Evolutionary conservation across 1,140 invertebrate species (phyloP), one percentile per base, ranked within the genome.

Genomic region (Brachionus rotundiformis): DNA sequence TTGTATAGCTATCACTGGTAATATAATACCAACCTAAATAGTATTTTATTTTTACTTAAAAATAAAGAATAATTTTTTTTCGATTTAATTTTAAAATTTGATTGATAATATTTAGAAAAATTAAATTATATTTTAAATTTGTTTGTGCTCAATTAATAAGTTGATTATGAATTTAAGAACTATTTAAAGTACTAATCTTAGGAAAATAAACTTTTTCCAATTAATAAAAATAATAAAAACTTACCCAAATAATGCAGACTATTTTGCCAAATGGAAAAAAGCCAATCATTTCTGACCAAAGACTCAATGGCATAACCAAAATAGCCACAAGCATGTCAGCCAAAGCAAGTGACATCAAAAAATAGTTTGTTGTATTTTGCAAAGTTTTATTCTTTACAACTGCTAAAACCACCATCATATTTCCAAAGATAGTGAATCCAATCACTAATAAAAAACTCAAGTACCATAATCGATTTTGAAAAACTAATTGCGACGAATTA

Each of bases 271-370:
- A 13, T 93, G 86, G 85, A 93, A 93, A 84, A 91, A 91, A 93
- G 8, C 44, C 93, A 84, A 93, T 88, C 88, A 94, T 93, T 84
- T 92, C 93, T 3, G 92, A 92, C 83, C 94, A 92, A 7, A 93
- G 93, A 47, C 93, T 93, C 85, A 95, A 90, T 7, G 94, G 94
- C 94, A 95, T 95, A 5, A 95, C 94, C 86, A 94, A 92, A 54
- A 94, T 87, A 85, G 92, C 93, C 2, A 86, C 86, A 0, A 87
- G 76, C 27, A 87, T 65, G 82, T 86, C 86, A 23, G 86, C 86
- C 16, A 87, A 47, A 16, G 86, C 86, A 13, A 86, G 79, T 3
- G 85, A 85, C 59, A 86, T 86, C 13, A 87, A 82, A 54, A 87
- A 86, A 81, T 86, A 87, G 83, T 87, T 87, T 54, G 86, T 87